Evolutionary conservation across 1,140 invertebrate species (phyloP).

Genomic region (Dendrolimus punctatus): DNA sequence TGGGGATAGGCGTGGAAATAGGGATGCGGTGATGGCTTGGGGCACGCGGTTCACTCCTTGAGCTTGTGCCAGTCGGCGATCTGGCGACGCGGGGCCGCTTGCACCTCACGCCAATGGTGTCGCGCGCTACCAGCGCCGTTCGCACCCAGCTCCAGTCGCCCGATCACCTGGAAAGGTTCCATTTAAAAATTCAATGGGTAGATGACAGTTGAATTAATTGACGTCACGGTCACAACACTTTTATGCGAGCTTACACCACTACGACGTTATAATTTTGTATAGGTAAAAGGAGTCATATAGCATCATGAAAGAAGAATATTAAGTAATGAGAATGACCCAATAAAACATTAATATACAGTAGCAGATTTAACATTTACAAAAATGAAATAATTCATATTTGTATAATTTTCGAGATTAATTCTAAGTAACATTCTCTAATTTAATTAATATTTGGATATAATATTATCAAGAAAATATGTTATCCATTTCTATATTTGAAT

Average conservation of each 20-base stretch:
- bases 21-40: conserved; percentile 2
- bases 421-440: too few species aligned
- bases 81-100: conserved; percentile 95
- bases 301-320: too few species aligned
- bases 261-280: too few species aligned
- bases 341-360: too few species aligned
- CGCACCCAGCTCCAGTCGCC: conserved; percentile 91
- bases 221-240: background rate
- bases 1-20: background rate
- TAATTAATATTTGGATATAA: too few species aligned
- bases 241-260: background rate
- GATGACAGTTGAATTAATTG: background rate
- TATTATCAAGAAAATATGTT: too few species aligned
- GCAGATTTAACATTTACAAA: too few species aligned
- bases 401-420: too few species aligned
- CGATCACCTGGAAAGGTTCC: conserved; percentile 83
- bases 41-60: conserved; percentile 78
- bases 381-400: too few species aligned
- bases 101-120: conserved; percentile 97
- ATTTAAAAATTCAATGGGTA: background rate
- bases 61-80: conserved; percentile 99
- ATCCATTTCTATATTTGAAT: too few species aligned
- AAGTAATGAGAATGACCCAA: too few species aligned
- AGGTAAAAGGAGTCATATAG: too few species aligned
- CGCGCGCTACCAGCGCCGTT: conserved; percentile 85